These are phyloP conservation scores for Abrostola tripartita DNA, from an alignment of 2,888 invertebrate genomes.

Conservation along the genomic window DNA sequence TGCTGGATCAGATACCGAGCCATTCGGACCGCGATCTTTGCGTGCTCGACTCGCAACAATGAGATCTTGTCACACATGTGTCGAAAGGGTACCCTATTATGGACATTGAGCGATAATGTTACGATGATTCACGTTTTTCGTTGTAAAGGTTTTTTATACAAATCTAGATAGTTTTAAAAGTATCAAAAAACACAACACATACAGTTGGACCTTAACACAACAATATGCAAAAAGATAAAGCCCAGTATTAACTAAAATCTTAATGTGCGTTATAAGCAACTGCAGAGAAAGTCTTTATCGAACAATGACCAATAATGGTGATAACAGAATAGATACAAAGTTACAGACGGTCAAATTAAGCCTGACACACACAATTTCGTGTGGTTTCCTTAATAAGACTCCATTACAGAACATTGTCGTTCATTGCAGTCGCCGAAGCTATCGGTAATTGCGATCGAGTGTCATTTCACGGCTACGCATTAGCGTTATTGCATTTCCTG, in stretches of 20 bases:
- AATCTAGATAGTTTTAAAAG: no score
- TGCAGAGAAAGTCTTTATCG: not conserved
- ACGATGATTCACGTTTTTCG: not conserved
- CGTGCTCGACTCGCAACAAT: constrained; percentile 65
- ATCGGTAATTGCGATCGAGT: constrained; percentile 85
- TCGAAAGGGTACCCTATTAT: constrained; percentile 65
- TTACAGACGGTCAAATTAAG: not conserved
- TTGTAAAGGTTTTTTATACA: no score
- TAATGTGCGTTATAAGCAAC: not conserved
- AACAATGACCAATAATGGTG: not conserved
- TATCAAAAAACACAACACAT: not conserved
- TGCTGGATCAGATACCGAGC: constrained; percentile 36
- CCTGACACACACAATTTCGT: constrained; percentile 3
- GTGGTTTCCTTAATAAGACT: constrained; percentile 23
- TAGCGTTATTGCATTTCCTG: constrained; percentile 79
- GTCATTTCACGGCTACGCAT: constrained; percentile 87
- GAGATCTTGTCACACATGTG: constrained; percentile 85
- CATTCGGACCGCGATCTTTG: constrained; percentile 29
- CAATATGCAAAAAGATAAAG: not conserved
- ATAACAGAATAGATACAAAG: no score
- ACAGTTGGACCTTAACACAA: not conserved
- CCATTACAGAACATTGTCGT: constrained; percentile 68
- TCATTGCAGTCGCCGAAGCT: constrained; percentile 70
- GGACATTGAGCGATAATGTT: constrained; percentile 33
- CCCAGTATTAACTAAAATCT: not conserved